A percentile compares a stretch with the other conserved stretches of the same genome.
Evolutionary conservation across 1,140 invertebrate genomes (phyloP).

Genomic region (Drosophila mauritiana): DNA sequence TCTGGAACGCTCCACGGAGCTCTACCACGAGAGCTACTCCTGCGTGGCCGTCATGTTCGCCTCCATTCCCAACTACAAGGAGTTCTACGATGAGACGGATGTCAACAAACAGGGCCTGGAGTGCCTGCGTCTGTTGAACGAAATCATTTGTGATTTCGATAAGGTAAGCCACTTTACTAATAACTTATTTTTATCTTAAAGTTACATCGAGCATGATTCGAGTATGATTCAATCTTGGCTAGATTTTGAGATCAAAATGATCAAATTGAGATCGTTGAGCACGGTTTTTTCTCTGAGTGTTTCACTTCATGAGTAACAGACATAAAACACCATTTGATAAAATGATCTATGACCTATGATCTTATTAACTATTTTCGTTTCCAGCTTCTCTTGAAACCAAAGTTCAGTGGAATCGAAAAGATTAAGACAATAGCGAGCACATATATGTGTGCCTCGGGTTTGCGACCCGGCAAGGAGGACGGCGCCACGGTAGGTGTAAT

Average conservation of each 20-base stretch:
- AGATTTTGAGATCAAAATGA: no score
- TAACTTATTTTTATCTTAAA: neutral
- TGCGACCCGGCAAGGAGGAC: slow-evolving; percentile 94
- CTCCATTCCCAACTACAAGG: slow-evolving; percentile 99
- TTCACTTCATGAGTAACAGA: no score
- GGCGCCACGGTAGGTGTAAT: slow-evolving; percentile 87
- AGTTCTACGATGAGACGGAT: slow-evolving; percentile 99
- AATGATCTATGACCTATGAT: no score
- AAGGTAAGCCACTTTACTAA: slow-evolving; percentile 88
- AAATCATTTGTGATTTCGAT: slow-evolving; percentile 99
- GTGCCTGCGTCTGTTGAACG: slow-evolving; percentile 96
- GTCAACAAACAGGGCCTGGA: slow-evolving; percentile 98
- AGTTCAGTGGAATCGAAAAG: slow-evolving; percentile 98
- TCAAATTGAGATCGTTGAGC: no score
- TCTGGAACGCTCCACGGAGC: slow-evolving; percentile 87
- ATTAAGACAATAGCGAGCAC: slow-evolving; percentile 99
- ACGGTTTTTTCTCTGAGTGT: no score
- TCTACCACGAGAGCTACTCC: slow-evolving; percentile 97
- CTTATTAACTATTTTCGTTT: neutral
- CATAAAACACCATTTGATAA: no score
- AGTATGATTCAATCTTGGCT: no score
- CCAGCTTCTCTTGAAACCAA: slow-evolving; percentile 94
- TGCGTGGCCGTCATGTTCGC: slow-evolving; percentile 99
- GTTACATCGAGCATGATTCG: no score
- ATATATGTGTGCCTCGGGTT: slow-evolving; percentile 98